These are phyloP conservation scores for Lasiurus cinereus DNA, from an alignment of 2,113 vertebrate species.

Conservation along the genomic window DNA sequence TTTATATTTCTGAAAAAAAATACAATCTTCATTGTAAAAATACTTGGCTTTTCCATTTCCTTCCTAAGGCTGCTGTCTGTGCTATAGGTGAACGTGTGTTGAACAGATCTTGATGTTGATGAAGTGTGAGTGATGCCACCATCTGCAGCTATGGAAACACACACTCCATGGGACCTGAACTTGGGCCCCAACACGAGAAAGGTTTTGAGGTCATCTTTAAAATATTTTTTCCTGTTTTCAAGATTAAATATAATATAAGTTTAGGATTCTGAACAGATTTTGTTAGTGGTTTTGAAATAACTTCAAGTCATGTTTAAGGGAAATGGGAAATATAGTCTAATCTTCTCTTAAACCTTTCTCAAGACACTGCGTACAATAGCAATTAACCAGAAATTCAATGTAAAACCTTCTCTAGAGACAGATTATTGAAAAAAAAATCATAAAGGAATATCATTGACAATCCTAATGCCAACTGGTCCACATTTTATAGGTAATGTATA, in stretches of 20 bases:
- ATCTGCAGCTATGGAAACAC: conserved; percentile 12
- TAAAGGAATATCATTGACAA: background rate
- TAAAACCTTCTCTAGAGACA: background rate
- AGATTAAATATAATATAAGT: background rate
- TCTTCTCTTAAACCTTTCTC: background rate
- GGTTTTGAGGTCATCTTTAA: conserved; percentile 13
- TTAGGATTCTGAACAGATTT: background rate
- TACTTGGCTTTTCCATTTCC: background rate
- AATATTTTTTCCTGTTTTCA: conserved; percentile 21
- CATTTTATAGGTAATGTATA: background rate
- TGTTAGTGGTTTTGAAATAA: conserved; percentile 3
- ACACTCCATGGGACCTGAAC: background rate
- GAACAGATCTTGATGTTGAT: background rate
- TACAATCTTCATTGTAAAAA: conserved; percentile 12
- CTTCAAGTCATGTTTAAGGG: conserved; percentile 16
- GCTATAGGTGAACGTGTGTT: background rate
- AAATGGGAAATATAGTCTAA: background rate
- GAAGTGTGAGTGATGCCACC: background rate
- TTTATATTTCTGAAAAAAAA: background rate
- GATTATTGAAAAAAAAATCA: background rate
- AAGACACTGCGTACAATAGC: background rate
- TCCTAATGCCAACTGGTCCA: background rate
- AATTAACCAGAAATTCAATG: background rate
- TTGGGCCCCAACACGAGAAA: background rate
- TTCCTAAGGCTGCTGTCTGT: background rate